Base-by-base conservation (phyloP, 2,888 invertebrate genomes). In the Microctonus hyperodae region DNA sequence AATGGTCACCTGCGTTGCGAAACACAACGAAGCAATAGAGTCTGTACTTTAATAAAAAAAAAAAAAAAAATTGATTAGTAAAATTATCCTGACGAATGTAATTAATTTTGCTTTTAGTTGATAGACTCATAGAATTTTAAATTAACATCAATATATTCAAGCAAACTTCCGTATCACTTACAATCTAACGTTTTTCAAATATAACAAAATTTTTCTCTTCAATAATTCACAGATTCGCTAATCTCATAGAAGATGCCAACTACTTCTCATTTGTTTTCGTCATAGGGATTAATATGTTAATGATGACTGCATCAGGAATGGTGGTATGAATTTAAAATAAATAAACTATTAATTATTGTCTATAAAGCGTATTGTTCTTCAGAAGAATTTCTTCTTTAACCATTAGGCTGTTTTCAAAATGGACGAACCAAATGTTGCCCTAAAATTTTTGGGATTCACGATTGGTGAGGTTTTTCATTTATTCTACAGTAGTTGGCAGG, bases 11-110 rank as follows among this genome's bases (percentile, higher is more conserved):
- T 72, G 72, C 64, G 64, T 72, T 53, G 58, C 65, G n/a, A 64
- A 56, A 13, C 72, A 72, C 68, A 70, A 64, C 31, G 55, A 69
- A 35, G 70, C 70, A 25, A 68, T 72, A 35, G 67, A 67, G 72
- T 72, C 56, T 50, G 70, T 70, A 65, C 16, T 61, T 44, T 53
- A 51, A 56, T 53, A 4, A 28, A 23, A 56, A 4, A 16, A 35
- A 16, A 37, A 35, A 28, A 11, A 6, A 11, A 58, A 6, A 31
- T n/a, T 5, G 37, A 37, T n/a, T n/a, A 48, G 23, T 2, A 13
- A 23, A 50, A 20, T 16, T 20, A 20, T 2, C 33, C 59, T 5
- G 59, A 11, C 28, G 25, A 35, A 20, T 40, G 25, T 23, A 44
- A 23, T 7, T 5, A 22, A 44, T 40, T 13, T 9, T 20, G 25